Percentiles rank a stretch among this genome's conserved stretches.
Evolutionary conservation across 2,888 invertebrate genomes (phyloP).

Genomic region (Pristionchus exspectatus): DNA sequence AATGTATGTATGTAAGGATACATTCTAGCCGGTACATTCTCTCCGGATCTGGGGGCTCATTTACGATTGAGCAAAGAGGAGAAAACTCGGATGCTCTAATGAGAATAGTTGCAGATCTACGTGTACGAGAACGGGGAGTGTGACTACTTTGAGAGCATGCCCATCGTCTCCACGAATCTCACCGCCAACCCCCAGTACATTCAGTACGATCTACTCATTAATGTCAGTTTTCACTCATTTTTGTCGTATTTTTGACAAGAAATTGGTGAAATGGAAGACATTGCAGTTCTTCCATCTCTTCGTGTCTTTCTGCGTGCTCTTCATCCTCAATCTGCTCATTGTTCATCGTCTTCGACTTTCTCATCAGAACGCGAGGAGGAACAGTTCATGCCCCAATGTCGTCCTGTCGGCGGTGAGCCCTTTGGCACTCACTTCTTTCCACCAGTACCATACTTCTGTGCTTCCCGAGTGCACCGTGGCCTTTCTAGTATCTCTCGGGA

Average conservation of each 20-base stretch:
- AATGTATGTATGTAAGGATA: background rate
- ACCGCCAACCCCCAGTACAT: background rate
- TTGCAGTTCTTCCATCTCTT: constrained; percentile 72
- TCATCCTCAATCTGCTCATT: constrained; percentile 66
- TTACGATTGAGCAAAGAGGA: background rate
- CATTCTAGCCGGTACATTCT: too few relatives aligned
- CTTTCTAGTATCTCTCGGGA: too few relatives aligned
- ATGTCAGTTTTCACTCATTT: background rate
- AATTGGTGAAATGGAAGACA: background rate
- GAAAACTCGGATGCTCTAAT: background rate
- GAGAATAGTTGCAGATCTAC: constrained; percentile 27
- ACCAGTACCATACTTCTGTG: too few relatives aligned
- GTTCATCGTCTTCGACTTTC: constrained; percentile 65
- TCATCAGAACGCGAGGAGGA: constrained; percentile 67
- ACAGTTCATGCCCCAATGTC: constrained; percentile 63
- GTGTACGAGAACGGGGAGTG: background rate
- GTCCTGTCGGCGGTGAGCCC: constrained; percentile 39
- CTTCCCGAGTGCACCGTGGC: too few relatives aligned
- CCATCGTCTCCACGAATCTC: constrained; percentile 38
- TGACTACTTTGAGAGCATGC: constrained; percentile 54
- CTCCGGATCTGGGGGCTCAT: too few relatives aligned
- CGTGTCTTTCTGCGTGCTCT: constrained; percentile 69
- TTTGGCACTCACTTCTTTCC: background rate
- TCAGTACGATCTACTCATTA: constrained; percentile 49
- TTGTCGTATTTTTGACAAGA: too few relatives aligned